phyloP scores from a whole-genome alignment of 2,888 invertebrate genomes.

The Amblyteles armatorius region DNA sequence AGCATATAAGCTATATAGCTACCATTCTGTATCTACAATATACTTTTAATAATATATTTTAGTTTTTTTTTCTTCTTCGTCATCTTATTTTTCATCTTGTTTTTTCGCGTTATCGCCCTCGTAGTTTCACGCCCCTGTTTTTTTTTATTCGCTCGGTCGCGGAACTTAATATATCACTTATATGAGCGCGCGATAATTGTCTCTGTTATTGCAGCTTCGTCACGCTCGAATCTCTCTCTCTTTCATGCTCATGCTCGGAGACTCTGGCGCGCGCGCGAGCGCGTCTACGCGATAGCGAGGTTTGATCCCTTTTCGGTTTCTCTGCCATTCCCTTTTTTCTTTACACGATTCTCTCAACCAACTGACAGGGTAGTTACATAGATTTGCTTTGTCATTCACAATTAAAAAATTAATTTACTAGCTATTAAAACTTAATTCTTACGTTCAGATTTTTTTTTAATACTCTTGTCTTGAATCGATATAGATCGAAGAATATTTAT shows the following conservation, averaged over 20 bases:
- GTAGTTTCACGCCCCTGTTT: slow-evolving; percentile 37
- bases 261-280: slow-evolving; percentile 16
- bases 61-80: slow-evolving; percentile 49
- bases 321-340: slow-evolving; percentile 1
- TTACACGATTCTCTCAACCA: slow-evolving; percentile 16
- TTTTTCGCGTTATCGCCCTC: slow-evolving; percentile 30
- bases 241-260: slow-evolving; percentile 27
- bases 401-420: slow-evolving; percentile 18
- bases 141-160: slow-evolving; percentile 42
- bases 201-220: slow-evolving; percentile 39
- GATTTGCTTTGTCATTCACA: not conserved
- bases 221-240: slow-evolving; percentile 28
- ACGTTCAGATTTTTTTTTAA: slow-evolving; percentile 4
- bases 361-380: slow-evolving; percentile 20
- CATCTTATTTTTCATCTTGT: slow-evolving; percentile 46
- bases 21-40: slow-evolving; percentile 79
- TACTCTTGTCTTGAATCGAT: slow-evolving; percentile 12
- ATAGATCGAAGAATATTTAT: slow-evolving; percentile 1
- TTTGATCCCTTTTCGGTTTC: slow-evolving; percentile 42
- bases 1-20: slow-evolving; percentile 84
- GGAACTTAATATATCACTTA: slow-evolving; percentile 61
- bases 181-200: slow-evolving; percentile 56
- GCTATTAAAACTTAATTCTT: slow-evolving; percentile 10
- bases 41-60: slow-evolving; percentile 68
- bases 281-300: slow-evolving; percentile 53